Base-by-base conservation (phyloP, 1,140 invertebrate genomes). In the Macrosteles quadrilineatus region DNA sequence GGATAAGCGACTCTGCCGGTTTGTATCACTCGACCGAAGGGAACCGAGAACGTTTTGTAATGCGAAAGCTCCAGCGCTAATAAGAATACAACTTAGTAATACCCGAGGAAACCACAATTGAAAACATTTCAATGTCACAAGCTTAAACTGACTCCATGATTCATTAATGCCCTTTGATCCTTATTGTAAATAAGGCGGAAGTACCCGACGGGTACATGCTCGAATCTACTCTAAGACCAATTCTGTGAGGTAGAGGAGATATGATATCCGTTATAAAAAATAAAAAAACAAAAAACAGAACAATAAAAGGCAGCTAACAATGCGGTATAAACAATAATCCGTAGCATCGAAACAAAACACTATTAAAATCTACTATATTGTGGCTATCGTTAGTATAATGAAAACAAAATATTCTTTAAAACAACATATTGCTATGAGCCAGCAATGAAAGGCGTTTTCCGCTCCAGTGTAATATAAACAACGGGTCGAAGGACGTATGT, bases 311-410 rank as follows among this genome's bases (percentile, higher is more conserved):
- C 47, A 53, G 65, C 43, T 50, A 53, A 53, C 65, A 53, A 67
- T 67, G 47, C 43, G 27, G 23, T 36, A 36, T 32, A 36, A 64
- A 43, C 62, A 43, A 64, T 59, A 59, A 59, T 59, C 55, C 43
- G 25, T 53, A 53, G 47, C 47, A 53, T 53, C 47, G 53, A 53
- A 53, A 45, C 43, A 50, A 67, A 67, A 67, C 65, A 67, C 65
- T 67, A 67, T 67, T 67, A 67, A 53, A 67, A 67, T 67, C 65
- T 53, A 53, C 65, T 67, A 67, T 53, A 50, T n/a, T 67, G 65
- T 67, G 27, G 43, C 65, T 67, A 67, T 67, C 50, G 65, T 53
- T 67, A 67, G 43, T 30, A 30, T 30, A 67, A 67, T 67, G 45
- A 67, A 67, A 67, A 50, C 43, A 67, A 67, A 67, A 67, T 29